Percentiles rank a stretch among this genome's conserved stretches.
phyloP scores from a whole-genome alignment of 2,797 vertebrate genomes.

The Enteromius radiatus region DNA sequence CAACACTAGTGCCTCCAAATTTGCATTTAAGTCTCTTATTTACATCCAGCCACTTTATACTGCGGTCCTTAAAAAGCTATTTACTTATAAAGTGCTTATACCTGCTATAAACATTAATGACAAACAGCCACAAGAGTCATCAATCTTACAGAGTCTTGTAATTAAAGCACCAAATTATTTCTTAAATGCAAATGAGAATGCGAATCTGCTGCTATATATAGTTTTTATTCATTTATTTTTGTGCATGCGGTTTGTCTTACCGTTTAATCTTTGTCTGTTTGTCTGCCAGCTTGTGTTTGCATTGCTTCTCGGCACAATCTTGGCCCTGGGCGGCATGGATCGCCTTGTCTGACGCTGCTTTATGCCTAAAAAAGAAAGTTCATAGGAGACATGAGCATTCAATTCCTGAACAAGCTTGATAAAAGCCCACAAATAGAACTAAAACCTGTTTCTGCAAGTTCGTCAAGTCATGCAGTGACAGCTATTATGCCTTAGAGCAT shows the following conservation, averaged over 20 bases:
- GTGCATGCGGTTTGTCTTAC: slow-evolving; percentile 72
- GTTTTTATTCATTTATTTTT: background rate
- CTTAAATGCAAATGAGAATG: slow-evolving; percentile 38
- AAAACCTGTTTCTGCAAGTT: slow-evolving; percentile 63
- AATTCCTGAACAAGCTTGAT: slow-evolving; percentile 31
- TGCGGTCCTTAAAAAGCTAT: background rate
- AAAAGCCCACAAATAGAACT: slow-evolving; percentile 42
- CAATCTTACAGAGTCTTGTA: slow-evolving; percentile 49
- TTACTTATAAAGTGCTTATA: background rate
- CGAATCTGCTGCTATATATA: background rate
- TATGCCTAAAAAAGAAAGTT: slow-evolving; percentile 60
- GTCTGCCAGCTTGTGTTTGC: slow-evolving; percentile 69
- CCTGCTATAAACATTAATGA: background rate
- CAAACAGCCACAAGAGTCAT: slow-evolving; percentile 32
- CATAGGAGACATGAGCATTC: slow-evolving; percentile 40
- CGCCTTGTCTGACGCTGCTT: slow-evolving; percentile 57
- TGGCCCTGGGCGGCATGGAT: slow-evolving; percentile 62
- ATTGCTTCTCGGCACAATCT: slow-evolving; percentile 66
- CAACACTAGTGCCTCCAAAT: background rate
- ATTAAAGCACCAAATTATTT: slow-evolving; percentile 60
- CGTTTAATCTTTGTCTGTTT: slow-evolving; percentile 76
- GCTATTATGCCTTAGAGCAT: slow-evolving; percentile 26
- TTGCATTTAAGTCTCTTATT: background rate
- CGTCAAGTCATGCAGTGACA: slow-evolving; percentile 23
- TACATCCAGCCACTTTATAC: background rate